A percentile compares a stretch with the other conserved stretches of the same genome.
Evolutionary conservation across 2,888 invertebrate species (phyloP).

Genomic region (Acheta domesticus): DNA sequence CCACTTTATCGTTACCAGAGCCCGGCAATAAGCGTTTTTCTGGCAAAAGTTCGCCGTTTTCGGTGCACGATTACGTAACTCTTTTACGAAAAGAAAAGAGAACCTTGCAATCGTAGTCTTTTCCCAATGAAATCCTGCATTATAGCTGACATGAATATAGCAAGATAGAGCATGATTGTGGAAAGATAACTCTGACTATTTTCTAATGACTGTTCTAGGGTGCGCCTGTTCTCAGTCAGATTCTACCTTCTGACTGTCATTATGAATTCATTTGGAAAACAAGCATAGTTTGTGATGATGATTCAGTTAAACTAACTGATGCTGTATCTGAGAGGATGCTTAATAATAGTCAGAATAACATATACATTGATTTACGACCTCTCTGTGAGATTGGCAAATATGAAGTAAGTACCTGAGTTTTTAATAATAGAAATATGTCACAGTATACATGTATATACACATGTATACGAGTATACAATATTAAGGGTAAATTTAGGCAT

Average conservation of each 20-base stretch:
- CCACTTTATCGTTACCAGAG: too few relatives aligned
- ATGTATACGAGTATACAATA: too few relatives aligned
- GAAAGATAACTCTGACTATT: neutral
- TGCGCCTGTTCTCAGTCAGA: constrained; percentile 22
- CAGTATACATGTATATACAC: too few relatives aligned
- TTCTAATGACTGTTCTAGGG: constrained; percentile 19
- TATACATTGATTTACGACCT: constrained; percentile 6
- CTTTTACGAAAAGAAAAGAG: too few relatives aligned
- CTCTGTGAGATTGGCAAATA: constrained; percentile 19
- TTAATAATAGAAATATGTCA: neutral
- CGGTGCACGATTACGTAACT: too few relatives aligned
- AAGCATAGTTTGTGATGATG: constrained; percentile 25
- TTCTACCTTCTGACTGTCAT: constrained; percentile 23
- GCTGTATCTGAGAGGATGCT: constrained; percentile 5
- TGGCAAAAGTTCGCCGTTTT: too few relatives aligned
- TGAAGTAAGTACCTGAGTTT: neutral
- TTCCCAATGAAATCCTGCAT: neutral
- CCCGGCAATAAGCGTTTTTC: too few relatives aligned
- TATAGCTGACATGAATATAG: too few relatives aligned
- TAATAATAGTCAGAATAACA: constrained; percentile 5
- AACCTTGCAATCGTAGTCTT: too few relatives aligned
- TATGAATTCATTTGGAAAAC: constrained; percentile 31
- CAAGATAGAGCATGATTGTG: neutral
- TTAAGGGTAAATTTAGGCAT: too few relatives aligned
- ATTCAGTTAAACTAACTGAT: constrained; percentile 4